Evolutionary conservation across 2,113 vertebrate species (phyloP).

Genomic region (Eretmochelys imbricata): DNA sequence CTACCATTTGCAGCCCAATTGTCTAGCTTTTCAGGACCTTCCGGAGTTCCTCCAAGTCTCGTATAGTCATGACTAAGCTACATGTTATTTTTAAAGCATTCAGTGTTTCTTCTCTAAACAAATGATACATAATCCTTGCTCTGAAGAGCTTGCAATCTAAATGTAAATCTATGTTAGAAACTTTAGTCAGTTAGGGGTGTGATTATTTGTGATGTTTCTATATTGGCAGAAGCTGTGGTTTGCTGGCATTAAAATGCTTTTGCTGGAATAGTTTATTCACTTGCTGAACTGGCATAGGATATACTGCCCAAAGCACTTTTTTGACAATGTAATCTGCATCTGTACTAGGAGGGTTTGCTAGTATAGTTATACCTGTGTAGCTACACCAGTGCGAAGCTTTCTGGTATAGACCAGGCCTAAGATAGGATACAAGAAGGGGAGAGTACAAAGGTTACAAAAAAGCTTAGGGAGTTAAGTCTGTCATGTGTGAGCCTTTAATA

Average conservation of each 20-base stretch:
- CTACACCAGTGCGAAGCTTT: too few relatives aligned
- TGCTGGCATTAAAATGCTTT: neutral
- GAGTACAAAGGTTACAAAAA: neutral
- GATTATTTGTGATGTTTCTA: neutral
- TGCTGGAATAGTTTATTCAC: constrained; percentile 26
- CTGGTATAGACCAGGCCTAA: neutral
- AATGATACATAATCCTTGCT: constrained; percentile 30
- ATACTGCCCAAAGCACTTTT: constrained; percentile 25
- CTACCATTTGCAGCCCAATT: constrained; percentile 38
- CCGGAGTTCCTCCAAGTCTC: constrained; percentile 27
- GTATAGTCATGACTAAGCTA: neutral
- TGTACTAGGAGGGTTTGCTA: constrained; percentile 17
- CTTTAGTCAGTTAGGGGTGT: neutral
- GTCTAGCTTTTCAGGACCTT: constrained; percentile 31
- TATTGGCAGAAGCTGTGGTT: neutral
- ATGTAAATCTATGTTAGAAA: neutral
- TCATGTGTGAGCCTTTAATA: neutral
- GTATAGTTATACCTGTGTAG: neutral
- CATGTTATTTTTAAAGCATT: neutral
- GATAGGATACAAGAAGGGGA: neutral
- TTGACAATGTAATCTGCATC: neutral
- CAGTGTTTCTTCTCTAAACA: constrained; percentile 38
- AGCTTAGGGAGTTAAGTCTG: neutral
- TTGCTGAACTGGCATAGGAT: constrained; percentile 38
- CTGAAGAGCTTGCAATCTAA: neutral